These are phyloP conservation scores for Serranus cabrilla DNA, from an alignment of 2,797 vertebrate species.

Conservation along the genomic window DNA sequence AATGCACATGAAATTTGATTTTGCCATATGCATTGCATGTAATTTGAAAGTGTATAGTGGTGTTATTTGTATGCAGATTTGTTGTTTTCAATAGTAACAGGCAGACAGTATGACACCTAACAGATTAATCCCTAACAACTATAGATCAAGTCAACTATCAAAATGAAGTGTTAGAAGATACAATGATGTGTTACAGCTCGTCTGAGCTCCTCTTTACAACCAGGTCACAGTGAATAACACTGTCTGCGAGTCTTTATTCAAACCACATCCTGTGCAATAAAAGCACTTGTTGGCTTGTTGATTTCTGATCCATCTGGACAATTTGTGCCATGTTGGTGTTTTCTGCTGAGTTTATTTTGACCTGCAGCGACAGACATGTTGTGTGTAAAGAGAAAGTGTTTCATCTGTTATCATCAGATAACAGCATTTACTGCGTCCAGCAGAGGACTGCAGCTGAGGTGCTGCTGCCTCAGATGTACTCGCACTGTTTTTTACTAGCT, in stretches of 20 bases:
- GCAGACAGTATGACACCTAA: too few relatives aligned
- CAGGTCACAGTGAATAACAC: not conserved
- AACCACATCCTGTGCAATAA: slow-evolving; percentile 15
- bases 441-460: slow-evolving; percentile 22
- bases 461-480: not conserved
- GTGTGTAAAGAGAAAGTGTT: slow-evolving; percentile 23
- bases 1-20: too few relatives aligned
- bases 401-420: slow-evolving; percentile 36
- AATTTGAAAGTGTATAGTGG: too few relatives aligned
- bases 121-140: too few relatives aligned
- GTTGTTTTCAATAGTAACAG: too few relatives aligned
- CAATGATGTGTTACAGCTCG: slow-evolving; percentile 5
- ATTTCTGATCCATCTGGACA: slow-evolving; percentile 46
- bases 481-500: slow-evolving; percentile 15
- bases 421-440: slow-evolving; percentile 22
- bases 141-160: too few relatives aligned
- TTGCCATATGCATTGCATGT: too few relatives aligned
- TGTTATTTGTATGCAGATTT: too few relatives aligned
- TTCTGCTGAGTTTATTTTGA: slow-evolving; percentile 37
- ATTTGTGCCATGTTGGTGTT: slow-evolving; percentile 17
- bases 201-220: not conserved
- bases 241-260: not conserved
- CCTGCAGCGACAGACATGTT: slow-evolving; percentile 44
- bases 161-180: not conserved
- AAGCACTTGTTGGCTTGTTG: slow-evolving; percentile 27